A percentile compares a stretch with the other conserved stretches of the same genome.
These are phyloP conservation scores for Epirrhoe tristata DNA, from an alignment of 2,888 invertebrate genomes.

Conservation along the genomic window DNA sequence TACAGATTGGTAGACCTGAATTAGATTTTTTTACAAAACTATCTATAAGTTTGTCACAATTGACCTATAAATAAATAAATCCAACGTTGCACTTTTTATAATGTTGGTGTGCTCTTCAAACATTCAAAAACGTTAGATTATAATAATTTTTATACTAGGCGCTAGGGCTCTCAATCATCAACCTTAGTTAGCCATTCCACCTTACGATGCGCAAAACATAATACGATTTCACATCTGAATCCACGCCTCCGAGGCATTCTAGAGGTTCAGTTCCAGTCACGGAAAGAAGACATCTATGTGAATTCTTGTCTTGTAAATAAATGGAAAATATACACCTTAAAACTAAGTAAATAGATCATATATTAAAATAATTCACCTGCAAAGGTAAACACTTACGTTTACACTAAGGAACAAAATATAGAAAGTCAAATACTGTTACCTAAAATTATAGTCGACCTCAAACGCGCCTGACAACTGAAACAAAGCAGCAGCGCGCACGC, in stretches of 20 bases:
- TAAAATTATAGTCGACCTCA: conserved; percentile 25
- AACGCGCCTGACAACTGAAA: conserved; percentile 9
- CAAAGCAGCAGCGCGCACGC: background rate
- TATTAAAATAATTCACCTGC: conserved; percentile 52
- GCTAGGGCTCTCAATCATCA: conserved; percentile 10
- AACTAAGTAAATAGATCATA: conserved; percentile 42
- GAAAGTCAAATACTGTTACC: conserved; percentile 72
- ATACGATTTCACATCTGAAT: conserved; percentile 26
- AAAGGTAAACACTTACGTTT: conserved; percentile 48
- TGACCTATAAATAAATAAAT: conserved; percentile 45
- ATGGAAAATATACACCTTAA: conserved; percentile 47
- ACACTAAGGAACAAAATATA: conserved; percentile 65
- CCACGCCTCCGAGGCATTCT: conserved; percentile 31
- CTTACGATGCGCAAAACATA: conserved; percentile 24
- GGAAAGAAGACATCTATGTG: conserved; percentile 12
- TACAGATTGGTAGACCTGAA: conserved; percentile 50
- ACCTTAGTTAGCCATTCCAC: conserved; percentile 19
- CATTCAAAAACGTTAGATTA: conserved; percentile 33
- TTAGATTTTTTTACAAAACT: conserved; percentile 57
- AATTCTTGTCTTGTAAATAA: conserved; percentile 34
- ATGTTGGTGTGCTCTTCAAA: conserved; percentile 6
- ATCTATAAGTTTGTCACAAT: conserved; percentile 54
- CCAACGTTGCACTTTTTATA: conserved; percentile 43
- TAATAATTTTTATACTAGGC: conserved; percentile 3
- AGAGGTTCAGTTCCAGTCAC: conserved; percentile 17